Evolutionary conservation across 2,888 invertebrate species (phyloP).

Genomic region (Yponomeuta malinellus): DNA sequence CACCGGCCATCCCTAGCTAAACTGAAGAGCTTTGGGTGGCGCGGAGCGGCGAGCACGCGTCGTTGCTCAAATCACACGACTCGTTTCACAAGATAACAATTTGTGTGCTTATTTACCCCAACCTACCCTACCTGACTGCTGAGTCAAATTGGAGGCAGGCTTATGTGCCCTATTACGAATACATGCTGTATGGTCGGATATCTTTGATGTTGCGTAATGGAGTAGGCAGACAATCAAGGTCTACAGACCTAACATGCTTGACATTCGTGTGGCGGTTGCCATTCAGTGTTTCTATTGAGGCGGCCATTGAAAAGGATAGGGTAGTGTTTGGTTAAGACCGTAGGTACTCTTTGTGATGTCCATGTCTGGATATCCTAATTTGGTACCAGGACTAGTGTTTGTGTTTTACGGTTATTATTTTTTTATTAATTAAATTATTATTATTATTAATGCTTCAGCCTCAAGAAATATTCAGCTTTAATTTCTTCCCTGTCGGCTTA

Average conservation of each 20-base stretch:
- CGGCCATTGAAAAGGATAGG: too few relatives aligned
- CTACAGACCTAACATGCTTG: not conserved
- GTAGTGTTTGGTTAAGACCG: too few relatives aligned
- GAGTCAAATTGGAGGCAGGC: not conserved
- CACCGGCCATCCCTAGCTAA: conserved; percentile 43
- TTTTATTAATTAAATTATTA: too few relatives aligned
- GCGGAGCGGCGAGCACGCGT: conserved; percentile 62
- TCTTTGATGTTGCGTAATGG: not conserved
- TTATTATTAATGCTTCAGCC: too few relatives aligned
- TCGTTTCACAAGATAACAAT: conserved; percentile 77
- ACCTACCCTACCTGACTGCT: conserved; percentile 14
- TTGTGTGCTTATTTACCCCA: conserved; percentile 68
- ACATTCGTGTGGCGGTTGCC: too few relatives aligned
- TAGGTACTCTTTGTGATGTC: too few relatives aligned
- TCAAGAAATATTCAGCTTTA: too few relatives aligned
- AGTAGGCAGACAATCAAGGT: not conserved
- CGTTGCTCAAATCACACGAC: conserved; percentile 72
- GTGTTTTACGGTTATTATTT: too few relatives aligned
- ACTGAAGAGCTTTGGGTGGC: conserved; percentile 62
- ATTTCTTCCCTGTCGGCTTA: too few relatives aligned
- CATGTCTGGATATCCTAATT: too few relatives aligned
- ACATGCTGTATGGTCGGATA: not conserved
- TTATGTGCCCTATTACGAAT: not conserved
- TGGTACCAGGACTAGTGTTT: too few relatives aligned
- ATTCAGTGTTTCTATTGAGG: too few relatives aligned